These are phyloP conservation scores for Drosophila barbarae DNA, from an alignment of 2,888 invertebrate species.

Conservation along the genomic window DNA sequence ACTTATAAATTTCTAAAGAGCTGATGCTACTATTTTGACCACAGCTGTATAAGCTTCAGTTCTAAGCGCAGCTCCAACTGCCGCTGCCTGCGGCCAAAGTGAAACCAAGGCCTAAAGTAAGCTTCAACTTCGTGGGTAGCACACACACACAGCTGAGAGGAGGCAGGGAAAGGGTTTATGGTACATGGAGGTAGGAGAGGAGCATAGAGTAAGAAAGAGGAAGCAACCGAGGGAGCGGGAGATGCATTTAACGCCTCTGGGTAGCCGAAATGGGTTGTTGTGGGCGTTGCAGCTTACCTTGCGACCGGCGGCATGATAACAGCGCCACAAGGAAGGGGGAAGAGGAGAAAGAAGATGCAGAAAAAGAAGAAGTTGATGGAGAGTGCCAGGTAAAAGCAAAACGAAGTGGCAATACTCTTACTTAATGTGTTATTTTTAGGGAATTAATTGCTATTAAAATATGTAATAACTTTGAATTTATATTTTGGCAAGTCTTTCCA, in stretches of 20 bases:
- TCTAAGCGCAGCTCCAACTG: constrained; percentile 19
- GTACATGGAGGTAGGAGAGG: background rate
- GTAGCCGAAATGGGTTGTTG: constrained; percentile 47
- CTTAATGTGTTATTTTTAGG: background rate
- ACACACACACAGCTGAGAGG: background rate
- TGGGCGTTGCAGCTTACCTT: constrained; percentile 55
- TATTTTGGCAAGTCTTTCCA: no score
- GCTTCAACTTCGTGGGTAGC: constrained; percentile 39
- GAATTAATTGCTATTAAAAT: background rate
- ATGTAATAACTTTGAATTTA: no score
- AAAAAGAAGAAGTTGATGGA: background rate
- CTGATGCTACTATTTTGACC: background rate
- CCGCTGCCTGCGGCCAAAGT: constrained; percentile 27
- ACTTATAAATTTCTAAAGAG: background rate
- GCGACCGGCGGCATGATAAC: constrained; percentile 37
- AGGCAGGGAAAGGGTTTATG: background rate
- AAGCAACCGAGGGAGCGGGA: constrained; percentile 19
- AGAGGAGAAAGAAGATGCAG: background rate
- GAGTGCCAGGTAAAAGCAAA: no score
- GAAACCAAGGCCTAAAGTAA: constrained; percentile 34
- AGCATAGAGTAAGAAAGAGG: background rate
- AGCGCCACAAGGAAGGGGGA: constrained; percentile 13
- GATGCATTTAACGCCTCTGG: constrained; percentile 61
- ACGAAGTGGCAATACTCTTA: constrained; percentile 13
- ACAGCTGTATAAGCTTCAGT: constrained; percentile 6